A percentile compares a stretch with the other conserved stretches of the same genome.
phyloP scores from a whole-genome alignment of 2,797 vertebrate genomes.

The Ctenopoma multispine region DNA sequence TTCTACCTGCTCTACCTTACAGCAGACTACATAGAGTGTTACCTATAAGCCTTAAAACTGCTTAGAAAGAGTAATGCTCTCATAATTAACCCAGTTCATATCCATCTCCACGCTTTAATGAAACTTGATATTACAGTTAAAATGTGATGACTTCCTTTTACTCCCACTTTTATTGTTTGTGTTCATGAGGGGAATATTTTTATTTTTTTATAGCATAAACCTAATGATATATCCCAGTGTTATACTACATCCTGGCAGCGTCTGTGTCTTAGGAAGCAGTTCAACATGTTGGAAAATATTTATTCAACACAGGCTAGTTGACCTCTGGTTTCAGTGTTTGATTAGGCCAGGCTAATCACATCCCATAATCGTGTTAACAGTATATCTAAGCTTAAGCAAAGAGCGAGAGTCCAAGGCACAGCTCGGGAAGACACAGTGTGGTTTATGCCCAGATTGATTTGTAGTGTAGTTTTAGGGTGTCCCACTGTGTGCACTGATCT shows the following conservation, averaged over 20 bases:
- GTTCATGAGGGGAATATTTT: slow-evolving; percentile 18
- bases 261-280: slow-evolving; percentile 4
- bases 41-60: slow-evolving; percentile 51
- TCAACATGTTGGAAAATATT: not conserved
- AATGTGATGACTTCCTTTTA: slow-evolving; percentile 39
- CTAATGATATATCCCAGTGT: slow-evolving; percentile 37
- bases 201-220: slow-evolving; percentile 36
- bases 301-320: not conserved
- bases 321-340: not conserved
- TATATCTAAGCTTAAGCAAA: not conserved
- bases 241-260: slow-evolving; percentile 13
- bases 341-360: not conserved
- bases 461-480: not conserved
- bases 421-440: too few relatives aligned
- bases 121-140: slow-evolving; percentile 48
- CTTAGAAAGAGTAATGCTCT: slow-evolving; percentile 58
- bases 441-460: too few relatives aligned
- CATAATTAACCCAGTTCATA: slow-evolving; percentile 65
- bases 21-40: slow-evolving; percentile 34
- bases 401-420: not conserved
- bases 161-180: slow-evolving; percentile 34
- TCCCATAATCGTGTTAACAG: not conserved
- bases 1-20: slow-evolving; percentile 42
- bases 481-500: not conserved
- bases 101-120: slow-evolving; percentile 60